phyloP scores from a whole-genome alignment of 1,140 invertebrate genomes.

The Caenorhabditis elegans region DNA sequence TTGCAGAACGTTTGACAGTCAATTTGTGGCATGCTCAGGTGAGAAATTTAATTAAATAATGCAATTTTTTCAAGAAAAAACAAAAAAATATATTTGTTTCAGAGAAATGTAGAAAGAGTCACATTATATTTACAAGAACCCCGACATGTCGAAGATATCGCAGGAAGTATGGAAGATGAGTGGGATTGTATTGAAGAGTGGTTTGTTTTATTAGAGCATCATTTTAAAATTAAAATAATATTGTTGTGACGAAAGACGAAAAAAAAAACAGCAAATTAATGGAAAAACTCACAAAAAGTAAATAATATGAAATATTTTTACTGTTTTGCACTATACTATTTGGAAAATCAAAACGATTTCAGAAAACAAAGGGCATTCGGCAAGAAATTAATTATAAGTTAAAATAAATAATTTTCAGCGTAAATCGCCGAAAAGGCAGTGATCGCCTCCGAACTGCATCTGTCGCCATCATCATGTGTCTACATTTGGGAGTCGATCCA shows the following conservation, averaged over 20 bases:
- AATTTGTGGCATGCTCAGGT: slow-evolving; percentile 19
- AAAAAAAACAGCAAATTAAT: too few species aligned
- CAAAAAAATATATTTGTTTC: not conserved
- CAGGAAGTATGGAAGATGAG: slow-evolving; percentile 16
- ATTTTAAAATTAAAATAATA: too few species aligned
- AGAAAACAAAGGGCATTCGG: too few species aligned
- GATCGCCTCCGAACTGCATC: slow-evolving; percentile 91
- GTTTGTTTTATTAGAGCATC: not conserved
- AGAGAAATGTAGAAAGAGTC: slow-evolving; percentile 34
- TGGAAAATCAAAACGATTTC: too few species aligned
- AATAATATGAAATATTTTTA: too few species aligned
- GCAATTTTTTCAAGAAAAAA: not conserved
- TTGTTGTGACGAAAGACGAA: too few species aligned
- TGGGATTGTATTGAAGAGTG: slow-evolving; percentile 22
- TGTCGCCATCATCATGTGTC: slow-evolving; percentile 92
- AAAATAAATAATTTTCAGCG: not conserved
- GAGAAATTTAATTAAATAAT: not conserved
- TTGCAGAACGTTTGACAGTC: not conserved
- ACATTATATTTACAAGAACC: slow-evolving; percentile 43
- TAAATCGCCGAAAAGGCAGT: slow-evolving; percentile 28
- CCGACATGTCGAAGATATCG: slow-evolving; percentile 39
- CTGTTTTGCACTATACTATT: too few species aligned
- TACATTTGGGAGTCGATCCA: slow-evolving; percentile 98
- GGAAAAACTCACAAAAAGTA: too few species aligned
- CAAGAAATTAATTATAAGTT: not conserved